These are phyloP conservation scores for Nansenia antarctica DNA, from an alignment of 2,113 vertebrate species.

Conservation along the genomic window DNA sequence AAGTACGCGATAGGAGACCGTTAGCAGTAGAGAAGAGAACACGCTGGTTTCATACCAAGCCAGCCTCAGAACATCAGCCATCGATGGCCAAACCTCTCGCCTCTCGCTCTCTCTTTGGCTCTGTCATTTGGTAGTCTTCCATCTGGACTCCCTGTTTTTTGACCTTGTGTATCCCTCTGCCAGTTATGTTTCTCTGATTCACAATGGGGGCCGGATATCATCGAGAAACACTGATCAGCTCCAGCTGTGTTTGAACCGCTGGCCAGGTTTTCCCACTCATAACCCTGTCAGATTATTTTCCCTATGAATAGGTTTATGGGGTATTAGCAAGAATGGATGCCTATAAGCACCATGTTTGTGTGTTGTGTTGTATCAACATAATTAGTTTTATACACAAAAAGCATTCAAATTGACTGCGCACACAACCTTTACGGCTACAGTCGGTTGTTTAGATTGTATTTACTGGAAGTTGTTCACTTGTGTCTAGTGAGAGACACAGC, in stretches of 20 bases:
- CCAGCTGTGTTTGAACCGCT: constrained; percentile 9
- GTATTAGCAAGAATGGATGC: no score
- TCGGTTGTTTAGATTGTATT: neutral
- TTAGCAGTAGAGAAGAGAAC: constrained; percentile 15
- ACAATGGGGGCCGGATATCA: constrained; percentile 9
- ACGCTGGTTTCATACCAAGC: constrained; percentile 2
- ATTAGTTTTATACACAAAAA: no score
- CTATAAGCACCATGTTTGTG: no score
- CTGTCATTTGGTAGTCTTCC: constrained; percentile 7
- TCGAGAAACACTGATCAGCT: constrained; percentile 14
- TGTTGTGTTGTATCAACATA: no score
- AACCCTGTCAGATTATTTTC: neutral
- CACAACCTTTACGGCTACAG: no score
- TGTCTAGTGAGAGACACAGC: neutral
- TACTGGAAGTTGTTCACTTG: neutral
- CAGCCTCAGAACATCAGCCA: neutral
- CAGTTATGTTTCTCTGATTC: constrained; percentile 22
- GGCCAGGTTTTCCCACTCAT: neutral
- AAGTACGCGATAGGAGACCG: constrained; percentile 7
- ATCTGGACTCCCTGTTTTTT: constrained; percentile 16
- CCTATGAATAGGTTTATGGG: neutral
- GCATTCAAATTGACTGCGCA: no score
- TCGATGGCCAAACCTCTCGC: neutral
- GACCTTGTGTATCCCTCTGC: constrained; percentile 20
- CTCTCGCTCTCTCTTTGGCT: neutral